Percentiles rank a stretch among this genome's conserved stretches.
phyloP scores from a whole-genome alignment of 2,797 vertebrate species.

The Aviceda leuphotes region DNA sequence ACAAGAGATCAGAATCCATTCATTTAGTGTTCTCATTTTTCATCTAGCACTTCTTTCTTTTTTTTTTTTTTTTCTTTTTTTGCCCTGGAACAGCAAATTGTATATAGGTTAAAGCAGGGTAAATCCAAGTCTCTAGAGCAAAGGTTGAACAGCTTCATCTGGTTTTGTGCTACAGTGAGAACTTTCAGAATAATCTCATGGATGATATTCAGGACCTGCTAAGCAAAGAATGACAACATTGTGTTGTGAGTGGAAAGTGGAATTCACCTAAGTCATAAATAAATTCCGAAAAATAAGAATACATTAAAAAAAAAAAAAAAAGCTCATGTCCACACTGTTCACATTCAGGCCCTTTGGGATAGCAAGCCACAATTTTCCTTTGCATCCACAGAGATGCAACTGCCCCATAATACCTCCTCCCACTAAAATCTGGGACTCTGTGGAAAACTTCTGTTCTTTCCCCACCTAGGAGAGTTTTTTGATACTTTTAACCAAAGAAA shows the following conservation, averaged over 20 bases:
- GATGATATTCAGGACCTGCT: background rate
- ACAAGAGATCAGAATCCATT: background rate
- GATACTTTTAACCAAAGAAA: background rate
- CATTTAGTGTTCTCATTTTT: conserved; percentile 17
- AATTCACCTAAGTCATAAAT: background rate
- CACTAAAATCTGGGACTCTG: background rate
- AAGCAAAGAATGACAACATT: background rate
- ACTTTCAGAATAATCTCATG: background rate
- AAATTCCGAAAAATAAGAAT: background rate
- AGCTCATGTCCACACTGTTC: background rate
- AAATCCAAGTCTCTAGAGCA: background rate
- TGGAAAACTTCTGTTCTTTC: background rate
- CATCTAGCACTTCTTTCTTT: background rate
- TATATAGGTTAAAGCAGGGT: background rate
- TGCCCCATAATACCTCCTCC: background rate
- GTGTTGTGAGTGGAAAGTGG: background rate
- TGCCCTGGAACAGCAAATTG: background rate
- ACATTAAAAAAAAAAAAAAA: background rate
- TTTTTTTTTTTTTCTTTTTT: background rate
- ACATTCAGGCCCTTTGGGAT: background rate
- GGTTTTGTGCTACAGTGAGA: background rate
- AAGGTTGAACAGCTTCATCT: background rate
- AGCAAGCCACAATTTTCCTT: background rate
- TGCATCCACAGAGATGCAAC: background rate
- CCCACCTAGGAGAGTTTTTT: background rate